Evolutionary conservation across 1,140 invertebrate genomes (phyloP).

Genomic region (Neuroterus valhalla): DNA sequence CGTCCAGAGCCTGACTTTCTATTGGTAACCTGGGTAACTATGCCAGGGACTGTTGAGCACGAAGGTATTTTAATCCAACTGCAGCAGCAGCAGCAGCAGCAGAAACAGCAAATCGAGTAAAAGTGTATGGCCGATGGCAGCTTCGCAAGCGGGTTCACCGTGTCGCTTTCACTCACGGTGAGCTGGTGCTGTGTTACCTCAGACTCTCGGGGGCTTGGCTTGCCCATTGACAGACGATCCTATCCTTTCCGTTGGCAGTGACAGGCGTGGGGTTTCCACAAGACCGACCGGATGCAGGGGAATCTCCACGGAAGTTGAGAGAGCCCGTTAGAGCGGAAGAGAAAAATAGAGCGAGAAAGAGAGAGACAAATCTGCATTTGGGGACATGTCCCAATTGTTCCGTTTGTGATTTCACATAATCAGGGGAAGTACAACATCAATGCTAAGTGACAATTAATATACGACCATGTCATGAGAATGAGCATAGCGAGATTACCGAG

Average conservation of each 20-base stretch:
- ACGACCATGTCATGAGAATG: neutral
- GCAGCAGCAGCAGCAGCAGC: slow-evolving; percentile 37
- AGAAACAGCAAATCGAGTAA: slow-evolving; percentile 60
- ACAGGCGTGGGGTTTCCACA: slow-evolving; percentile 35
- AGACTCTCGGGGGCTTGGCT: slow-evolving; percentile 25
- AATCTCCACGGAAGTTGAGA: slow-evolving; percentile 27
- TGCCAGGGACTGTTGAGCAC: slow-evolving; percentile 62
- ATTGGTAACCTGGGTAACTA: slow-evolving; percentile 55
- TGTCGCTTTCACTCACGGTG: slow-evolving; percentile 69
- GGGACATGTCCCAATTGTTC: neutral
- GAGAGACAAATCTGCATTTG: slow-evolving; percentile 13
- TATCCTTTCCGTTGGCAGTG: neutral
- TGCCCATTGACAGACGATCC: slow-evolving; percentile 35
- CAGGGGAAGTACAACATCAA: slow-evolving; percentile 17
- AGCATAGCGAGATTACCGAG: neutral
- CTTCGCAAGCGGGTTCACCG: slow-evolving; percentile 64
- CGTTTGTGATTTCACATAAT: neutral
- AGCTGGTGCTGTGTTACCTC: slow-evolving; percentile 50
- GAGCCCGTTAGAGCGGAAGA: neutral
- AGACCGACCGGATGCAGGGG: slow-evolving; percentile 32
- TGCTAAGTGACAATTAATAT: slow-evolving; percentile 23
- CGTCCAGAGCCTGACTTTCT: slow-evolving; percentile 20
- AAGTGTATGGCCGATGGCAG: slow-evolving; percentile 63
- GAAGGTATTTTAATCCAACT: slow-evolving; percentile 58
- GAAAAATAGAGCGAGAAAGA: slow-evolving; percentile 5